Evolutionary conservation across 2,888 invertebrate species (phyloP).

Genomic region (Drosophila sordidula): DNA sequence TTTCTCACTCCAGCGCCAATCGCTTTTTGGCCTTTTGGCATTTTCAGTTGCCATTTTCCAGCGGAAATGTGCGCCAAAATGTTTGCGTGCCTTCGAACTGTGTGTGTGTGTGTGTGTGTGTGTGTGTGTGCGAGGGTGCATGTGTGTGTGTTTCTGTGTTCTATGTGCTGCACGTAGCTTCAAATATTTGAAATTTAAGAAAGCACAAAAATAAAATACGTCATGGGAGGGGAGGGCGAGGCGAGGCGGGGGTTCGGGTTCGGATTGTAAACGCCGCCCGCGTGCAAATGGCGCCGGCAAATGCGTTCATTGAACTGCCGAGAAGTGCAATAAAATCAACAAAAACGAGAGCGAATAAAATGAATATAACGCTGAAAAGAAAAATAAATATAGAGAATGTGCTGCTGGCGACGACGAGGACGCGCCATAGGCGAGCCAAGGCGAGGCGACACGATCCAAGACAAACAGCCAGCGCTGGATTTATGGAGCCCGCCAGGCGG

Average conservation of each 20-base stretch:
- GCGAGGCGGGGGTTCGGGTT: neutral
- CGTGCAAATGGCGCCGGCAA: constrained; percentile 67
- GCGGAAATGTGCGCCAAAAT: constrained; percentile 76
- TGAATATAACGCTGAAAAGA: constrained; percentile 34
- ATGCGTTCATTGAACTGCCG: constrained; percentile 75
- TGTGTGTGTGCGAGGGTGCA: neutral
- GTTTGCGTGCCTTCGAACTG: constrained; percentile 59
- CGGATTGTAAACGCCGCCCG: constrained; percentile 5
- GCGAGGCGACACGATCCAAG: constrained; percentile 49
- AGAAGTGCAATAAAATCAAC: constrained; percentile 70
- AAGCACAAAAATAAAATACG: constrained; percentile 23
- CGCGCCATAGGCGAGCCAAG: constrained; percentile 10
- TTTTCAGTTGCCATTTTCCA: constrained; percentile 66
- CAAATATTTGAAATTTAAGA: constrained; percentile 69
- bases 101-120: constrained; percentile 1
- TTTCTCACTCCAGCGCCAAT: constrained; percentile 18
- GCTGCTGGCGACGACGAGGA: constrained; percentile 57
- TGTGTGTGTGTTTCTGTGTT: constrained; percentile 4
- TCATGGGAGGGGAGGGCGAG: constrained; percentile 11
- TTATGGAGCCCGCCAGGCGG: constrained; percentile 54
- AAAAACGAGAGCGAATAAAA: constrained; percentile 31
- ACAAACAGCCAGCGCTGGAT: constrained; percentile 63
- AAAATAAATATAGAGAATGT: constrained; percentile 58
- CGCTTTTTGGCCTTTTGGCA: constrained; percentile 63
- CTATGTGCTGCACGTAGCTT: constrained; percentile 28